Evolutionary conservation across 2,888 invertebrate genomes (phyloP), one percentile per base, ranked within the genome.

Genomic region (Serripes groenlandicus): DNA sequence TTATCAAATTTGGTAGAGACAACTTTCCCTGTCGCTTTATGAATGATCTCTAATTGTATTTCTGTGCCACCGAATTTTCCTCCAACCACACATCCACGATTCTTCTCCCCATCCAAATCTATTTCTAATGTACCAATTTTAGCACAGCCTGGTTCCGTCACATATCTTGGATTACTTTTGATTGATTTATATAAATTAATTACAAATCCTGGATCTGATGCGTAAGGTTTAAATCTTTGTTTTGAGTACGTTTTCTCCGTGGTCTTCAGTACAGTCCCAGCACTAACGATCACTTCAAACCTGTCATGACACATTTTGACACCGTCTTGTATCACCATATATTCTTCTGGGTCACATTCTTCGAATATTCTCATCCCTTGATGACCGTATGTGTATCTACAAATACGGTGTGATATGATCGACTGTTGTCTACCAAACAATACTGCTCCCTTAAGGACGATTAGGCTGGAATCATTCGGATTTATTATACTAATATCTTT

Each of bases 321-420:
- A 21, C 3, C 62, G 21, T 21, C 34, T 28, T 5, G 30, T 34
- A n/a, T n/a, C n/a, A n/a, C n/a, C n/a, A n/a, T n/a, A n/a, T n/a
- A n/a, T n/a, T n/a, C n/a, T n/a, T n/a, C n/a, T n/a, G n/a, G n/a
- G n/a, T n/a, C n/a, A n/a, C 62, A n/a, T 21, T 62, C 34, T 5
- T 62, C 28, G 28, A 30, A 34, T 3, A 21, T 62, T n/a, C 18
- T 15, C 11, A 3, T 5, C 28, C 18, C 21, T 34, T 34, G n/a
- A 34, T 34, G 62, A 34, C 62, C 62, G 21, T 62, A 62, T 9
- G 62, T 62, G 28, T 62, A 62, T 28, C 34, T 62, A 28, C 62
- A 62, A 21, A 62, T 34, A n/a, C 62, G 3, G 30, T 62, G 32
- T 2, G 32, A 15, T 11, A 62, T 62, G 34, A 34, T 21, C 3